Base-by-base conservation (phyloP, 2,888 invertebrate species). In the Atherix ibis region DNA sequence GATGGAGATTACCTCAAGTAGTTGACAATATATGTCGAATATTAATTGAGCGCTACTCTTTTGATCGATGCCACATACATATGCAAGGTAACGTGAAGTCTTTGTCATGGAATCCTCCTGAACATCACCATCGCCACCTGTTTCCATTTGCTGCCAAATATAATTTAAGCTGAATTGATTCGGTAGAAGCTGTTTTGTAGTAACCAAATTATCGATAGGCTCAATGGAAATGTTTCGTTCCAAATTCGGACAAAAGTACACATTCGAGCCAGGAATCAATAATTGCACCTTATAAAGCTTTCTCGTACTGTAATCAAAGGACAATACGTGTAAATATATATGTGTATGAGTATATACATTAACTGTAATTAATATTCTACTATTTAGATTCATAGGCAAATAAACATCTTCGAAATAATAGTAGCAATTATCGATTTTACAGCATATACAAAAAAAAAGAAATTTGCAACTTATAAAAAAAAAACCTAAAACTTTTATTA, bases 31-130 rank as follows among this genome's bases (percentile, higher is more conserved):
- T 19, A 94, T 73, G 57, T 95, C 94, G 55, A 91, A 73, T 13
- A 95, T 66, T 52, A 95, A 79, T 54, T 89, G 88, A 34, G 94
- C 62, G 61, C 94, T 95, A 38, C 94, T 95, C 55, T 84, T 82
- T 18, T 92, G 68, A 61, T 95, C 94, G 24, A 95, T 68, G 9
- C 76, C 78, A 41, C 71, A 72, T 32, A 64, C 63, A 31, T 67
- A 57, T 26, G 52, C 50, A 37, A 58, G 54, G 44, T 58, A 53
- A 31, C 49, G 50, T 44, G 52, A 54, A 49, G 60, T 61, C 39
- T 47, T 51, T 38, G 50, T 50, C 27, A 46, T 40, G 19, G 50
- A 48, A 48, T 58, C 53, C 36, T 49, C 43, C 40, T 40, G 32
- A 38, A 38, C 27, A 5, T 22, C 38, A 36, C 29, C 32, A 31